Evolutionary conservation across 2,113 vertebrate genomes (phyloP).

Genomic region (Aphyosemion australe): DNA sequence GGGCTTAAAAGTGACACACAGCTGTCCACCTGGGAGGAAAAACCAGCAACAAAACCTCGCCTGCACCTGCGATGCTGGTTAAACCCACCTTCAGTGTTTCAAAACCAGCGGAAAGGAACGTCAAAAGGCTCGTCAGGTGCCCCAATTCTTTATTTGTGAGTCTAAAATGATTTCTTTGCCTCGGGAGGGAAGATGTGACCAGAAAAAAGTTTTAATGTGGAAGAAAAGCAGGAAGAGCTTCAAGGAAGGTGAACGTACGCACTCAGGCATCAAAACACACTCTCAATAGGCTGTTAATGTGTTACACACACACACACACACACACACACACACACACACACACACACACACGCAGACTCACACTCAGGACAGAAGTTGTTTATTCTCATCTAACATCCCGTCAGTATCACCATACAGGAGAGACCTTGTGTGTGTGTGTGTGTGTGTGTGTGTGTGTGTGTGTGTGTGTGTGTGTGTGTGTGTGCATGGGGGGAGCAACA

Average conservation of each 20-base stretch:
- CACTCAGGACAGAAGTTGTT: constrained; percentile 4
- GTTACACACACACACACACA: neutral
- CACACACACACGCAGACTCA: neutral
- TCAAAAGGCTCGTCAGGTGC: constrained; percentile 11
- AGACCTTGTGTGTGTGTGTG: constrained; percentile 54
- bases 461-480: too few relatives aligned
- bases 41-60: constrained; percentile 41
- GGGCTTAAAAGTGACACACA: constrained; percentile 19
- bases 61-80: constrained; percentile 47
- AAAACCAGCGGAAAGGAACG: constrained; percentile 24
- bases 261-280: constrained; percentile 21
- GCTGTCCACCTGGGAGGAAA: constrained; percentile 48
- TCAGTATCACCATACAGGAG: constrained; percentile 55
- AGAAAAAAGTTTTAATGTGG: constrained; percentile 41
- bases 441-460: too few relatives aligned
- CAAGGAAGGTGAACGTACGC: constrained; percentile 2
- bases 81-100: constrained; percentile 14
- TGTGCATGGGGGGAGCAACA: constrained; percentile 43
- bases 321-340: constrained; percentile 3
- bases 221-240: constrained; percentile 69
- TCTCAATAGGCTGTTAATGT: constrained; percentile 39
- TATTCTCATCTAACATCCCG: constrained; percentile 46
- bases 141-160: neutral
- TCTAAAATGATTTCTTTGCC: constrained; percentile 24
- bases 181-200: constrained; percentile 31